Evolutionary conservation across 1,140 invertebrate genomes (phyloP).

Genomic region (Stegodyphus mimosarum): DNA sequence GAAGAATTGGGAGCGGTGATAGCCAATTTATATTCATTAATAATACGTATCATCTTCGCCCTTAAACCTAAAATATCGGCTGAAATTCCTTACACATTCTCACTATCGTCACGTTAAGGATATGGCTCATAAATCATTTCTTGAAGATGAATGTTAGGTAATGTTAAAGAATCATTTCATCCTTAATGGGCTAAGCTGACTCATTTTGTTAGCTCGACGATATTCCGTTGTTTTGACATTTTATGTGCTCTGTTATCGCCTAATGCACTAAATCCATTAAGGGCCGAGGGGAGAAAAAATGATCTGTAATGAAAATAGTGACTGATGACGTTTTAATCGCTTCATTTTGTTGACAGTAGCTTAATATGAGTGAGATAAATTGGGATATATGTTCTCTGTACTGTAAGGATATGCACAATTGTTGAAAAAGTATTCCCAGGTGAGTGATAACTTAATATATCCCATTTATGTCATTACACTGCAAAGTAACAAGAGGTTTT

Average conservation of each 20-base stretch:
- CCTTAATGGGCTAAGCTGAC: slow-evolving; percentile 52
- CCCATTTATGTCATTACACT: too few species aligned
- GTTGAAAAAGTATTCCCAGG: too few species aligned
- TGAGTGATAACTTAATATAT: too few species aligned
- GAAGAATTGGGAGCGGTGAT: slow-evolving; percentile 37
- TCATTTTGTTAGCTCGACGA: slow-evolving; percentile 54
- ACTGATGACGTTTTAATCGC: slow-evolving; percentile 56
- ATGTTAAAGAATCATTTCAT: slow-evolving; percentile 41
- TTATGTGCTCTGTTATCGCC: slow-evolving; percentile 53
- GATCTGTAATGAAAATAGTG: slow-evolving; percentile 49
- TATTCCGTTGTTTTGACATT: slow-evolving; percentile 58
- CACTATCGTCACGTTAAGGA: slow-evolving; percentile 24
- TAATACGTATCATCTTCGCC: slow-evolving; percentile 46
- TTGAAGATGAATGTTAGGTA: slow-evolving; percentile 37
- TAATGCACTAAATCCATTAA: slow-evolving; percentile 50
- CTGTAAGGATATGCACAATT: too few species aligned
- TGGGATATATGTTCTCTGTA: background rate
- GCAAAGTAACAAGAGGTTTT: too few species aligned
- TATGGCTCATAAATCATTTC: slow-evolving; percentile 31
- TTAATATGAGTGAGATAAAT: slow-evolving; percentile 35
- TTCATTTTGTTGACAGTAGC: slow-evolving; percentile 52
- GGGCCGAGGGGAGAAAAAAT: slow-evolving; percentile 12
- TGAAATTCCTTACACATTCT: slow-evolving; percentile 24
- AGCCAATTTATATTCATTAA: slow-evolving; percentile 60
- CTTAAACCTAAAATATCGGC: slow-evolving; percentile 56